These are phyloP conservation scores for Sebastes goodei DNA, from an alignment of 2,797 vertebrate genomes.

Conservation along the genomic window DNA sequence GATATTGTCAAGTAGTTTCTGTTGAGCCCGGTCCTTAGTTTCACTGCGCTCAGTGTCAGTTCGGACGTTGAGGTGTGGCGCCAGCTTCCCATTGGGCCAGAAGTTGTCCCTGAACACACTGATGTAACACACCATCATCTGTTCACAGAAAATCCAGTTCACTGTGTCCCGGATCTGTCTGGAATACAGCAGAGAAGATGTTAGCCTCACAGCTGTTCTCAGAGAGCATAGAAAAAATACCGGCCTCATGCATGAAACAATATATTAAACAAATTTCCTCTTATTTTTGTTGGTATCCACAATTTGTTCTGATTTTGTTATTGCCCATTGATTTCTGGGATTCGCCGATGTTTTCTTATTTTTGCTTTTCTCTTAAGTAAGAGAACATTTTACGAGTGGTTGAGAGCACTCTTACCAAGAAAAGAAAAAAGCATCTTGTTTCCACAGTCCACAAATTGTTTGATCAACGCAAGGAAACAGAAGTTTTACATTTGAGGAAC, in stretches of 20 bases:
- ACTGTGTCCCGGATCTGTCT: conserved; percentile 99
- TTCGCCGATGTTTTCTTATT: no score
- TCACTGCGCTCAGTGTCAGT: conserved; percentile 86
- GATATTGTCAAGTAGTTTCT: conserved; percentile 98
- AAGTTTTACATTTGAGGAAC: not conserved
- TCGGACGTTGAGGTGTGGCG: conserved; percentile 82
- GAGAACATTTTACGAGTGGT: not conserved
- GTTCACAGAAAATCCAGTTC: conserved; percentile 97
- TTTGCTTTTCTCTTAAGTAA: no score
- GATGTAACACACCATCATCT: conserved; percentile 96
- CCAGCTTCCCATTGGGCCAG: conserved; percentile 94
- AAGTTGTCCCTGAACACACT: conserved; percentile 93
- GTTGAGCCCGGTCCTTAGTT: conserved; percentile 93
- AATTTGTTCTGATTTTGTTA: no score
- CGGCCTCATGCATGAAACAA: not conserved
- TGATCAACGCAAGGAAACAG: no score
- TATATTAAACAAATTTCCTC: not conserved
- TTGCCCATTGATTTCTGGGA: no score
- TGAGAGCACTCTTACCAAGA: no score
- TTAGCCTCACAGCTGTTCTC: not conserved
- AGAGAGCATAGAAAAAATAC: not conserved
- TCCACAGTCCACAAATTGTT: not conserved
- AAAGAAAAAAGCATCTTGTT: not conserved
- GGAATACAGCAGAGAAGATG: not conserved
- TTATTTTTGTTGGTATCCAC: not conserved